These are phyloP conservation scores for Indicator indicator DNA, from an alignment of 2,113 vertebrate genomes.

Conservation along the genomic window DNA sequence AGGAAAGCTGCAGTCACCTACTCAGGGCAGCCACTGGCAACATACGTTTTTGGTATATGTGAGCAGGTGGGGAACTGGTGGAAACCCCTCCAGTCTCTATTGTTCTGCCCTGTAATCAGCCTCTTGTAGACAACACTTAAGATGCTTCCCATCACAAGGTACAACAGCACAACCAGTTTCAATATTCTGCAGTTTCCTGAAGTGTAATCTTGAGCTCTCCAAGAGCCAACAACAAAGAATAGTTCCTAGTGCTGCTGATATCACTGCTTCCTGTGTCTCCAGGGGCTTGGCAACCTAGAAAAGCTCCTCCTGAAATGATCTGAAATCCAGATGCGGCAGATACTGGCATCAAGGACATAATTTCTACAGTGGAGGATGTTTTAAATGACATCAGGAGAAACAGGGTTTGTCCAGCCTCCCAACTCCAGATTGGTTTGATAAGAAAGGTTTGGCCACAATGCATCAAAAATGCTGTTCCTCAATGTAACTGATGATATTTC, in stretches of 20 bases:
- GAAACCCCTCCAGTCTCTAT: background rate
- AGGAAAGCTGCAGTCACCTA: background rate
- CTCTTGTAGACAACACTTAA: background rate
- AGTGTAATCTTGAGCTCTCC: background rate
- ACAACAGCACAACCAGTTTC: background rate
- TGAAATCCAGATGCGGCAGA: background rate
- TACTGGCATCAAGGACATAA: background rate
- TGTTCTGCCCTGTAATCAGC: background rate
- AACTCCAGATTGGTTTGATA: background rate
- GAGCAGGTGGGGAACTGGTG: background rate
- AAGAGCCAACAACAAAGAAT: background rate
- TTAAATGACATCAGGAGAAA: background rate
- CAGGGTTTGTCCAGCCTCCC: background rate
- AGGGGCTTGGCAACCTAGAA: background rate
- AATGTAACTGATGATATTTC: background rate
- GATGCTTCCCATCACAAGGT: background rate
- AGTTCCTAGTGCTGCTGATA: background rate
- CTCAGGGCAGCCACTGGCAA: background rate
- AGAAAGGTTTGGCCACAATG: background rate
- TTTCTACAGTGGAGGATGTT: background rate
- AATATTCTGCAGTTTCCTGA: background rate
- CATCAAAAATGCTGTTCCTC: background rate
- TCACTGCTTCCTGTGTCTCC: background rate
- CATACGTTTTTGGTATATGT: fast-evolving
- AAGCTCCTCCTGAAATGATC: background rate